Conservation (phyloP, 2,797 vertebrate species). For the Enteromius paludinosus region DNA sequence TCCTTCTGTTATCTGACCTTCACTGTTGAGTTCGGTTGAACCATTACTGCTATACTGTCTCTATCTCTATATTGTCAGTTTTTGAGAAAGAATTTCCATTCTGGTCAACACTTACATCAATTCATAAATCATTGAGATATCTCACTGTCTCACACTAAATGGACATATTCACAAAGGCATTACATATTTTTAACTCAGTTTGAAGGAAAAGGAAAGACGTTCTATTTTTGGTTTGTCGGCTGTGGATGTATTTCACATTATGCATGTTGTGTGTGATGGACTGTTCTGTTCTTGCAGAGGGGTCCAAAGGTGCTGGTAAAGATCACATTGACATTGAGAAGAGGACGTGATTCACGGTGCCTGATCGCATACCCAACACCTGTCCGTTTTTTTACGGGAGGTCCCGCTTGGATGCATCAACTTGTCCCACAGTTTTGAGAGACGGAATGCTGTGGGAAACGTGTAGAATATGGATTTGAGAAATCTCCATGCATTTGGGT, state of each 20-base stretch:
- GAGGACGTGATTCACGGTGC: conserved; percentile 7
- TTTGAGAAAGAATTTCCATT: neutral
- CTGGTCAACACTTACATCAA: conserved; percentile 9
- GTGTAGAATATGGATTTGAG: neutral
- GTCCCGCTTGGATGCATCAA: conserved; percentile 29
- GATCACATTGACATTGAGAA: conserved; percentile 22
- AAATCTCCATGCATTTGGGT: neutral
- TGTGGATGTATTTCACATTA: neutral
- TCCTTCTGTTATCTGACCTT: conserved; percentile 24
- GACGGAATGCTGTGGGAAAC: neutral
- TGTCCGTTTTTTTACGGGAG: conserved; percentile 38
- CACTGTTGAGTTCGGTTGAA: neutral
- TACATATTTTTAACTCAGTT: neutral
- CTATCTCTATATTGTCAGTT: neutral
- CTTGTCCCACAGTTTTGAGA: neutral
- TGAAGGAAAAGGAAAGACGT: neutral
- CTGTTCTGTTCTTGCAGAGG: neutral
- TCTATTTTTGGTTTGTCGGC: conserved; percentile 6
- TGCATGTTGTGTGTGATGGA: neutral
- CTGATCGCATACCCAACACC: conserved; percentile 20
- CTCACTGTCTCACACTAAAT: neutral
- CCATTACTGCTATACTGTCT: neutral
- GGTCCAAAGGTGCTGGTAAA: conserved; percentile 15
- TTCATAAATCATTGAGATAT: conserved; percentile 21
- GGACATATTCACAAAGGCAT: neutral